A percentile compares a stretch with the other conserved stretches of the same genome.
phyloP scores from a whole-genome alignment of 2,797 vertebrate genomes.

The Hirundo rustica region DNA sequence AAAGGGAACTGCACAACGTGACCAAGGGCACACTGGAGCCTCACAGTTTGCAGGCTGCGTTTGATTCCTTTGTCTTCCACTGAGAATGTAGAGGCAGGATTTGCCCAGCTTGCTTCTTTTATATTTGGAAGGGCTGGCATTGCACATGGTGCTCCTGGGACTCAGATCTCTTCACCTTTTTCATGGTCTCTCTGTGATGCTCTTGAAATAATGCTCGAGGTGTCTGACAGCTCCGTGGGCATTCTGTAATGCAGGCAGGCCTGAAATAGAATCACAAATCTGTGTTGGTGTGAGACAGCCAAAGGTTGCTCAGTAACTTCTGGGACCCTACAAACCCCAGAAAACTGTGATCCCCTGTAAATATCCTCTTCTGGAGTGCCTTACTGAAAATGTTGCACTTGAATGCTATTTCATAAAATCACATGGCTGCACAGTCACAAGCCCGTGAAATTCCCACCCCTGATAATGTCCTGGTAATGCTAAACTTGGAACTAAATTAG shows the following conservation, averaged over 20 bases:
- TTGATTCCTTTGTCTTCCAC: background rate
- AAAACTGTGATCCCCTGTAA: background rate
- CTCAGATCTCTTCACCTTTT: background rate
- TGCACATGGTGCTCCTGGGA: background rate
- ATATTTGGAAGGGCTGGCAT: background rate
- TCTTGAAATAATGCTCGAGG: background rate
- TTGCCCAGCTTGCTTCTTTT: background rate
- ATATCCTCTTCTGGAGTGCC: background rate
- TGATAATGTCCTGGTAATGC: conserved; percentile 6
- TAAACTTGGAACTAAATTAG: conserved; percentile 52
- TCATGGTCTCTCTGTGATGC: background rate
- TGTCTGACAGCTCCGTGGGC: background rate
- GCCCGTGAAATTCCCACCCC: background rate
- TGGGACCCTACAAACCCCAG: background rate
- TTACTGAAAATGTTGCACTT: background rate
- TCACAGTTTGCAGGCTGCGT: background rate
- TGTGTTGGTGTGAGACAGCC: background rate
- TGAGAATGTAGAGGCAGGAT: background rate
- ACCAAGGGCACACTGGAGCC: background rate
- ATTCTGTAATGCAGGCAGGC: background rate
- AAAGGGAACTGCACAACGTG: background rate
- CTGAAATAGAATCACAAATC: background rate
- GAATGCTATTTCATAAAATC: background rate
- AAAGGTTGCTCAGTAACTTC: background rate
- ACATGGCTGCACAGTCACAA: background rate